A percentile compares a stretch with the other conserved stretches of the same genome.
Evolutionary conservation across 37 sponge, comb jelly and placozoan genomes (phyloP).

Genomic region (Spongilla lacustris): DNA sequence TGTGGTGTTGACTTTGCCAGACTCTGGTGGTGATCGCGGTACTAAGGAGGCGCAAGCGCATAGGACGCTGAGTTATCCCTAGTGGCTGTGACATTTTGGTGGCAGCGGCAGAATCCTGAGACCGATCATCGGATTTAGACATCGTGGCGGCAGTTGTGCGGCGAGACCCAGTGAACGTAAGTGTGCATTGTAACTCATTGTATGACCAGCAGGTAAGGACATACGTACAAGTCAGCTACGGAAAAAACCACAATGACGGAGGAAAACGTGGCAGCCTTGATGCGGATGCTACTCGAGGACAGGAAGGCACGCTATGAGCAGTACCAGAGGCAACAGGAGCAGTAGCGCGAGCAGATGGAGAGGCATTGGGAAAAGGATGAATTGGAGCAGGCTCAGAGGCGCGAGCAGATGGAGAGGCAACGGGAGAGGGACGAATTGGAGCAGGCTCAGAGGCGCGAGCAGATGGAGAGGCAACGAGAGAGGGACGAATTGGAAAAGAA

Average conservation of each 20-base stretch:
- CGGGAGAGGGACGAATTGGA: not conserved
- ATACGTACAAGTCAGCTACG: not conserved
- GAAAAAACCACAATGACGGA: not conserved
- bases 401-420: not conserved
- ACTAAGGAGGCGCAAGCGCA: too few relatives aligned
- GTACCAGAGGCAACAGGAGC: not conserved
- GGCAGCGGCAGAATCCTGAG: not conserved
- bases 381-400: too few relatives aligned
- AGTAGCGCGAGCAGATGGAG: too few relatives aligned
- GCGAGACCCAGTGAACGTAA: not conserved
- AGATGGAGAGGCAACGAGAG: not conserved
- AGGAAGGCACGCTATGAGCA: not conserved
- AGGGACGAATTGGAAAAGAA: not conserved
- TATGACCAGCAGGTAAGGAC: constrained; percentile 10
- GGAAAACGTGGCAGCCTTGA: not conserved
- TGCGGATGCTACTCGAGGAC: not conserved
- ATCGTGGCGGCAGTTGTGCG: not conserved
- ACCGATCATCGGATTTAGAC: not conserved
- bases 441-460: not conserved
- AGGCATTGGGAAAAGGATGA: too few relatives aligned
- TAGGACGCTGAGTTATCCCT: not conserved
- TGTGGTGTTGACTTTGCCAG: too few relatives aligned
- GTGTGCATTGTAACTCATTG: not conserved
- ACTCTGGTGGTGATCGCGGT: too few relatives aligned
- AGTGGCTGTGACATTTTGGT: not conserved